Conservation (phyloP, 2,797 vertebrate species). For the Xenentodon cancila region DNA sequence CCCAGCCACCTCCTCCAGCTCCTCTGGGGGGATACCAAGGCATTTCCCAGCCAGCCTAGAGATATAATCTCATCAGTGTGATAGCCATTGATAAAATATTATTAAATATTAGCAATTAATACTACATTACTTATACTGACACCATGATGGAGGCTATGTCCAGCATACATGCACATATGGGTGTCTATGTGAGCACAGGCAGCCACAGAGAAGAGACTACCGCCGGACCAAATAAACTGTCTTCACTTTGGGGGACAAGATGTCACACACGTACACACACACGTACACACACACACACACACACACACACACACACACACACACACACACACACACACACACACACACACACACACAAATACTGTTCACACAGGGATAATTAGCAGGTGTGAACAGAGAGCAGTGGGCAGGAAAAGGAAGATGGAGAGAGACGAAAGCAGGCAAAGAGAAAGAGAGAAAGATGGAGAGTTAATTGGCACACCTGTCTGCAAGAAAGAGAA, state of each 20-base stretch:
- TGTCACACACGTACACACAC: conserved; percentile 26
- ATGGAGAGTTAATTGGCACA: conserved; percentile 74
- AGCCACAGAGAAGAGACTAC: conserved; percentile 24
- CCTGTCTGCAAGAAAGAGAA: conserved; percentile 52
- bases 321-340: conserved; percentile 9
- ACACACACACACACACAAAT: neutral
- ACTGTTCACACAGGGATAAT: conserved; percentile 53
- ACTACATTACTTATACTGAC: no score
- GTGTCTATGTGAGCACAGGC: conserved; percentile 10
- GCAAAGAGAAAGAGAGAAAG: conserved; percentile 18
- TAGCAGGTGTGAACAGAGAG: conserved; percentile 66
- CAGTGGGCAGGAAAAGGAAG: conserved; percentile 45
- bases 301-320: neutral
- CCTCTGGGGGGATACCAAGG: no score
- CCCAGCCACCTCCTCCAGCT: no score
- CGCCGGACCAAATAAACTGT: conserved; percentile 40
- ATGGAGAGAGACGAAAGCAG: conserved; percentile 15
- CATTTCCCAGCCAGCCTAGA: no score
- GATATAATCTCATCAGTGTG: no score
- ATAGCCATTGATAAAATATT: no score
- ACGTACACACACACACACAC: neutral
- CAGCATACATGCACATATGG: conserved; percentile 10
- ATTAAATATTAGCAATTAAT: no score
- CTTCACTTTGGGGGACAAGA: conserved; percentile 49
- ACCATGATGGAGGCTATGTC: no score